Percentiles rank a stretch among this genome's conserved stretches.
Evolutionary conservation across 1,140 invertebrate species (phyloP).

Genomic region (Spodoptera frugiperda): DNA sequence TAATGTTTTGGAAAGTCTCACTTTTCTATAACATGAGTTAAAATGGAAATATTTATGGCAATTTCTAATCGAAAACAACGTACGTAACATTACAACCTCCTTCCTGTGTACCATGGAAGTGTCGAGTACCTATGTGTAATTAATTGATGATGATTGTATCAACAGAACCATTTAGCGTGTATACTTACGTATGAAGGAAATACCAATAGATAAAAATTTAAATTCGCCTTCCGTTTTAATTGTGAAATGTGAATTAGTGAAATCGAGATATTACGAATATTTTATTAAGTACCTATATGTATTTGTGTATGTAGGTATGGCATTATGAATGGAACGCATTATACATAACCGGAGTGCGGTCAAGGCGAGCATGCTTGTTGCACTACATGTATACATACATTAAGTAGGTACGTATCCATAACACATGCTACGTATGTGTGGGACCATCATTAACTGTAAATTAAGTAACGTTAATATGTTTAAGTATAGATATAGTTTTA

Average conservation of each 20-base stretch:
- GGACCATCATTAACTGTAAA: slow-evolving; percentile 57
- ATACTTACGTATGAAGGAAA: slow-evolving; percentile 17
- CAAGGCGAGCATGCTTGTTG: slow-evolving; percentile 74
- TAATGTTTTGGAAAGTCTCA: too few relatives aligned
- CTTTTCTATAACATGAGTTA: too few relatives aligned
- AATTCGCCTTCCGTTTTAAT: slow-evolving; percentile 42
- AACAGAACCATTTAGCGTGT: not conserved
- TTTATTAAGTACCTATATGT: slow-evolving; percentile 42
- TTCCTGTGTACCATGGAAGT: too few relatives aligned
- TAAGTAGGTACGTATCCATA: not conserved
- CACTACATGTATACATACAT: slow-evolving; percentile 58
- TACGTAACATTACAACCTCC: too few relatives aligned
- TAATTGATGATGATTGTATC: too few relatives aligned
- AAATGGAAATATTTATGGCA: too few relatives aligned
- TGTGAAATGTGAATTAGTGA: slow-evolving; percentile 27
- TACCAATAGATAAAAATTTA: not conserved
- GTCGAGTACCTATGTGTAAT: too few relatives aligned
- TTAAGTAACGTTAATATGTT: not conserved
- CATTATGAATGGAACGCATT: slow-evolving; percentile 69
- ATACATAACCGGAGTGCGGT: slow-evolving; percentile 64
- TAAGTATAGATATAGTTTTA: not conserved
- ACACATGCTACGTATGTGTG: slow-evolving; percentile 36
- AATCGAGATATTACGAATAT: slow-evolving; percentile 47
- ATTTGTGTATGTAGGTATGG: slow-evolving; percentile 42
- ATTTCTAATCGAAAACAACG: too few relatives aligned